Evolutionary conservation across 2,797 vertebrate species (phyloP).

Genomic region (Ptychadena robeensis): DNA sequence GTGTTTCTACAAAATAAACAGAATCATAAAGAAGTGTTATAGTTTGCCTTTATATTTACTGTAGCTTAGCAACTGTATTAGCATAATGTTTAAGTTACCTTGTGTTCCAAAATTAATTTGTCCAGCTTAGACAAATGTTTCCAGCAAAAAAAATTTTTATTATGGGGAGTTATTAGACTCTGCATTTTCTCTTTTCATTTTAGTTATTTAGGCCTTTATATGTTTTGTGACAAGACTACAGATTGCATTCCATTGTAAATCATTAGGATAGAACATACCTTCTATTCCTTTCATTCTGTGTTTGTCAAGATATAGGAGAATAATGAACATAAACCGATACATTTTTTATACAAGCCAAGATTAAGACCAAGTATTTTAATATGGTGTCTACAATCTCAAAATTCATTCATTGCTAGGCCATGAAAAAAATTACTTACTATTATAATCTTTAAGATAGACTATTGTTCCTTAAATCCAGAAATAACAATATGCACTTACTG

Average conservation of each 20-base stretch:
- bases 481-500: no score
- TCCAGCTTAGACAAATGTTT: conserved; percentile 4
- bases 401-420: no score
- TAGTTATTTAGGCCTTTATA: neutral
- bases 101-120: conserved; percentile 20
- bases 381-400: neutral
- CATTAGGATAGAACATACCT: neutral
- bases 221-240: neutral
- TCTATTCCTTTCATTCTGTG: neutral
- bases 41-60: conserved; percentile 21
- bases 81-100: conserved; percentile 27
- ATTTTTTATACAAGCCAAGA: neutral
- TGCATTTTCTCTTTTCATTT: neutral
- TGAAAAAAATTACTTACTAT: no score
- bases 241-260: neutral
- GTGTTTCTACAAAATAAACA: conserved; percentile 55
- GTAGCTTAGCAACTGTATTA: conserved; percentile 26
- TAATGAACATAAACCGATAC: neutral
- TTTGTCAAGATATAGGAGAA: neutral
- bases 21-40: conserved; percentile 44
- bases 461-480: no score
- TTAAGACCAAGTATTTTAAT: neutral
- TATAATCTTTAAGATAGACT: no score
- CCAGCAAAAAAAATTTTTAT: conserved; percentile 6
- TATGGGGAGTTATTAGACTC: neutral